phyloP scores from a whole-genome alignment of 2,888 invertebrate species.

The Lissocephala sabroskyi region DNA sequence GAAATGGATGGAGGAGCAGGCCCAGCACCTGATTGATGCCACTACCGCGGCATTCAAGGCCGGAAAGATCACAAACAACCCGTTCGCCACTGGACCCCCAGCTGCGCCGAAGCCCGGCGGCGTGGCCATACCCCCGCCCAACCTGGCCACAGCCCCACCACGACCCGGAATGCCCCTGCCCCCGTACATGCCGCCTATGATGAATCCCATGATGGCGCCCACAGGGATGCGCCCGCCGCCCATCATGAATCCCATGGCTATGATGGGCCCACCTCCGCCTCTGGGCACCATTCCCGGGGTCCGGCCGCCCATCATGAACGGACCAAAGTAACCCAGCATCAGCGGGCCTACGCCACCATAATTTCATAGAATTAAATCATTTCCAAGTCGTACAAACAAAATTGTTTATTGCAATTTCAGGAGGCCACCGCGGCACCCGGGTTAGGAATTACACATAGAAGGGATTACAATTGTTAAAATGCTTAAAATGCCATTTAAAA shows the following conservation, averaged over 20 bases:
- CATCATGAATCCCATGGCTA: slow-evolving; percentile 85
- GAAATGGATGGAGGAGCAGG: slow-evolving; percentile 99
- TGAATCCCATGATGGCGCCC: slow-evolving; percentile 81
- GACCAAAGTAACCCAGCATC: slow-evolving; percentile 73
- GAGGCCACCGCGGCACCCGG: too few relatives aligned
- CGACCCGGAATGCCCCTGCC: slow-evolving; percentile 79
- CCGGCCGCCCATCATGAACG: slow-evolving; percentile 81
- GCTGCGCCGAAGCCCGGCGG: slow-evolving; percentile 74
- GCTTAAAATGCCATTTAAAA: too few relatives aligned
- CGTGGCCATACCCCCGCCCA: slow-evolving; percentile 87
- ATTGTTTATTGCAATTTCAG: too few relatives aligned
- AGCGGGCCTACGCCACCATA: too few relatives aligned
- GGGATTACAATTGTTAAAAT: too few relatives aligned
- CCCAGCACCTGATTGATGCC: slow-evolving; percentile 98
- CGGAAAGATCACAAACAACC: slow-evolving; percentile 95
- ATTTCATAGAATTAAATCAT: too few relatives aligned
- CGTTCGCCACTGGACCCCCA: slow-evolving; percentile 80
- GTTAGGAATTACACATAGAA: too few relatives aligned
- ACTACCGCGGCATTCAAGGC: slow-evolving; percentile 98
- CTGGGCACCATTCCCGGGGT: too few relatives aligned
- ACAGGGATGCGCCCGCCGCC: slow-evolving; percentile 78
- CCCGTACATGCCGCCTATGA: slow-evolving; percentile 76
- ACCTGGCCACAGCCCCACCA: slow-evolving; percentile 75
- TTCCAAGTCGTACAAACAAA: too few relatives aligned
- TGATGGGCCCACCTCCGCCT: slow-evolving; percentile 80